Percentiles rank a stretch among this genome's conserved stretches.
These are phyloP conservation scores for Plusia festucae DNA, from an alignment of 2,888 invertebrate species.

Conservation along the genomic window DNA sequence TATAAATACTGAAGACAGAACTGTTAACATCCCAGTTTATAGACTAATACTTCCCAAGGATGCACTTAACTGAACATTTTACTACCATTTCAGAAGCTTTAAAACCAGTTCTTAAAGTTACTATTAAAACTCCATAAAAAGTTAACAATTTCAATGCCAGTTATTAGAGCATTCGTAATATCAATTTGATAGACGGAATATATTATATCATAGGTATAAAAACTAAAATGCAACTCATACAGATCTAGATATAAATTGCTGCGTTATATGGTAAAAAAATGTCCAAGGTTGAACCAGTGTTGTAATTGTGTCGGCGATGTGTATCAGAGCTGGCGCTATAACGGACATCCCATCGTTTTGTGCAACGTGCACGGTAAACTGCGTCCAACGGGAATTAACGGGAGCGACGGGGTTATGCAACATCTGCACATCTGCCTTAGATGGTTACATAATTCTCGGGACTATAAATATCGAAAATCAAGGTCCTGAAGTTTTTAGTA, in stretches of 20 bases:
- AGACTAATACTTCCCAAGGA: neutral
- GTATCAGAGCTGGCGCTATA: slow-evolving; percentile 47
- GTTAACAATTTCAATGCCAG: slow-evolving; percentile 29
- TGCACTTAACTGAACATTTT: neutral
- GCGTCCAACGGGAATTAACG: slow-evolving; percentile 58
- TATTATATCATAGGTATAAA: slow-evolving; percentile 27
- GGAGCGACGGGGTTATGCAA: slow-evolving; percentile 44
- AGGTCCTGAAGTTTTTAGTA: neutral
- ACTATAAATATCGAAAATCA: neutral
- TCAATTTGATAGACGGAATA: slow-evolving; percentile 11
- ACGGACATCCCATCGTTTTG: slow-evolving; percentile 59
- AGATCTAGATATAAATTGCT: slow-evolving; percentile 24
- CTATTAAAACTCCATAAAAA: slow-evolving; percentile 5
- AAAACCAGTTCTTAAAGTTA: neutral
- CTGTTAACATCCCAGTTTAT: neutral
- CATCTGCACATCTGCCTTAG: slow-evolving; percentile 21
- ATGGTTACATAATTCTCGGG: slow-evolving; percentile 6
- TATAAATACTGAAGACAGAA: neutral
- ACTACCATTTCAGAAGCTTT: neutral
- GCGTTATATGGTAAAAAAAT: slow-evolving; percentile 32
- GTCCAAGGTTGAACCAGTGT: slow-evolving; percentile 45
- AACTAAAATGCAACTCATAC: slow-evolving; percentile 45
- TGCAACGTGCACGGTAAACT: slow-evolving; percentile 42
- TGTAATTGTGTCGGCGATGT: slow-evolving; percentile 48
- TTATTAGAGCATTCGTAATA: slow-evolving; percentile 1